These are phyloP conservation scores for Todiramphus chloris DNA, from an alignment of 2,113 vertebrate species.

Conservation along the genomic window DNA sequence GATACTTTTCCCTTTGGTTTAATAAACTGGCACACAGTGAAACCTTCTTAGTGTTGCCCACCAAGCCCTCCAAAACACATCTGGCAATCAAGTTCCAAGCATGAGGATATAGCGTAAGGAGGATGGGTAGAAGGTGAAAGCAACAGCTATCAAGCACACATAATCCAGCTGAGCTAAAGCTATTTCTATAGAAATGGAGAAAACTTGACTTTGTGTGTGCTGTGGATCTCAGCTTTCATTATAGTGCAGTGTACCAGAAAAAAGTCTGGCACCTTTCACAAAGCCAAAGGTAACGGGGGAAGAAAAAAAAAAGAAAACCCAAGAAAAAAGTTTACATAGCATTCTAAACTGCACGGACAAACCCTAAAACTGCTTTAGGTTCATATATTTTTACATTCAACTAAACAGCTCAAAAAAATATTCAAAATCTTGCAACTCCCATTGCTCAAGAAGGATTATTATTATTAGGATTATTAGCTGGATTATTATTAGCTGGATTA, in stretches of 20 bases:
- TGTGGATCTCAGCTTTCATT: no score
- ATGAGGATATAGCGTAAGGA: rapidly evolving
- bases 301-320: no score
- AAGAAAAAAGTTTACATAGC: not conserved
- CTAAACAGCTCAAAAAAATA: not conserved
- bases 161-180: not conserved
- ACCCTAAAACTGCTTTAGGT: not conserved
- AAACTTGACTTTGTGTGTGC: not conserved
- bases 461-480: not conserved
- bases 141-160: not conserved
- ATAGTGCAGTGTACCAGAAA: not conserved
- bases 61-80: not conserved
- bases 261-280: not conserved
- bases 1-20: not conserved
- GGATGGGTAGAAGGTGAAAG: not conserved
- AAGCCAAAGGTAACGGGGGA: not conserved
- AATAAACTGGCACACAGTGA: not conserved
- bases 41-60: not conserved
- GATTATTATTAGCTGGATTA: not conserved
- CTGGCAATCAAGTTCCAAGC: not conserved
- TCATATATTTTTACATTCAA: not conserved
- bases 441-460: not conserved
- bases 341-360: not conserved
- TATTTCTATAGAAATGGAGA: not conserved
- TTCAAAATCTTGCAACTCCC: not conserved